phyloP scores from a whole-genome alignment of 2,113 vertebrate species.

The Oryzias melastigma region DNA sequence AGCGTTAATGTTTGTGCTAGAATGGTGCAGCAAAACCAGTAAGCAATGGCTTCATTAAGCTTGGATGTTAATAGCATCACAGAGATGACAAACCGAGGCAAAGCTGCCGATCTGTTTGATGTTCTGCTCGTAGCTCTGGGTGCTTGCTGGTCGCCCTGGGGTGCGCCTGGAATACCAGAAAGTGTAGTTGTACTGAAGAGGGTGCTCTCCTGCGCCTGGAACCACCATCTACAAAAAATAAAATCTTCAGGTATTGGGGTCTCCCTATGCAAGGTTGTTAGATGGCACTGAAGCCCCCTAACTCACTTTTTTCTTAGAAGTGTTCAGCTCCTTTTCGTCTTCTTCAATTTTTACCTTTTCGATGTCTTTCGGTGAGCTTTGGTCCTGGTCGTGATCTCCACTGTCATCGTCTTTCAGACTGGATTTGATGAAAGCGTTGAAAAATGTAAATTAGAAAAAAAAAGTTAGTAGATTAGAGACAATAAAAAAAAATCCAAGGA shows the following conservation, averaged over 20 bases:
- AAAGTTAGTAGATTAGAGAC: neutral
- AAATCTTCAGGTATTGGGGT: neutral
- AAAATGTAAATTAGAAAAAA: neutral
- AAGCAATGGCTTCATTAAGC: neutral
- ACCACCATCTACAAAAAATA: constrained; percentile 68
- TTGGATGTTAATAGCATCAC: neutral
- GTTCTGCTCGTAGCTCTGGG: constrained; percentile 85
- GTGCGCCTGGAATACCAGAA: constrained; percentile 86
- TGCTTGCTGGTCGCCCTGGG: constrained; percentile 81
- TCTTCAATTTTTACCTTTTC: constrained; percentile 80
- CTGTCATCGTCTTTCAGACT: constrained; percentile 84
- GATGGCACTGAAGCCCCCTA: neutral
- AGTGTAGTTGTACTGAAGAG: constrained; percentile 83
- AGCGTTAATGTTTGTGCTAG: neutral
- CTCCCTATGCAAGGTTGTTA: neutral
- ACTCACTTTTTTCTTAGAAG: constrained; percentile 69
- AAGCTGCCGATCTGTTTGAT: constrained; percentile 85
- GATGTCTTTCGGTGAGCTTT: constrained; percentile 79
- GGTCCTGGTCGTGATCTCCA: constrained; percentile 82
- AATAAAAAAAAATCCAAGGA: no score
- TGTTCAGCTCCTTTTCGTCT: constrained; percentile 74
- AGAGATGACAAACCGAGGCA: constrained; percentile 70
- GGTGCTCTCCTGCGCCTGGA: constrained; percentile 80
- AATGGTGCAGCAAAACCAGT: neutral
- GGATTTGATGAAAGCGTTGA: constrained; percentile 9